These are phyloP conservation scores for Argynnis bischoffii DNA, from an alignment of 2,888 invertebrate species.

Conservation along the genomic window DNA sequence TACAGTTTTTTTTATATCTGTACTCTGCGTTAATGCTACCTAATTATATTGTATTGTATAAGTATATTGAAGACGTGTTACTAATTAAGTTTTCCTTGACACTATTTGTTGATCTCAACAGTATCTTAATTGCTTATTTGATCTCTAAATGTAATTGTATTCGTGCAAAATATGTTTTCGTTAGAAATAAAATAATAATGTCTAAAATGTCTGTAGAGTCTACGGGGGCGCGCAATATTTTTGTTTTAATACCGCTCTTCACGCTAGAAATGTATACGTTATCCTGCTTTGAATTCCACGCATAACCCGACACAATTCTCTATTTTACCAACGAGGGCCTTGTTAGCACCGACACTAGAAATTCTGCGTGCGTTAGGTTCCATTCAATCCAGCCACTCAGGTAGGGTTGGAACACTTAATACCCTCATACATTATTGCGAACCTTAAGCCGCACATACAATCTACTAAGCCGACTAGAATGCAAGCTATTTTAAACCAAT, in stretches of 20 bases:
- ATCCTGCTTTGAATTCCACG: slow-evolving; percentile 12
- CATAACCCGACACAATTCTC: slow-evolving; percentile 32
- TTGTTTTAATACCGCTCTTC: not conserved
- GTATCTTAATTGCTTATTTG: slow-evolving; percentile 16
- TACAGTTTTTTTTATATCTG: not conserved
- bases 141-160: not conserved
- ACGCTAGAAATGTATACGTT: not conserved
- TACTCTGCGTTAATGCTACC: not conserved
- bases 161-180: not conserved
- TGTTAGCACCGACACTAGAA: slow-evolving; percentile 43
- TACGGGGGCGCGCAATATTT: not conserved
- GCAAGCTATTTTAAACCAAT: slow-evolving; percentile 31
- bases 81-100: slow-evolving; percentile 14
- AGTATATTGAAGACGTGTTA: not conserved
- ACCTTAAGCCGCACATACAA: slow-evolving; percentile 33
- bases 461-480: slow-evolving; percentile 19
- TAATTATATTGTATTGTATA: too few species aligned
- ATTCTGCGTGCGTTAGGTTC: slow-evolving; percentile 40
- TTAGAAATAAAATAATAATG: slow-evolving; percentile 1
- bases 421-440: slow-evolving; percentile 40
- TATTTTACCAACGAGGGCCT: slow-evolving; percentile 39
- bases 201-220: not conserved
- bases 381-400: slow-evolving; percentile 43
- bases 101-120: not conserved
- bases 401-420: slow-evolving; percentile 43